These are phyloP conservation scores for Atopsyche davidsoni DNA, from an alignment of 1,140 invertebrate genomes.

Conservation along the genomic window DNA sequence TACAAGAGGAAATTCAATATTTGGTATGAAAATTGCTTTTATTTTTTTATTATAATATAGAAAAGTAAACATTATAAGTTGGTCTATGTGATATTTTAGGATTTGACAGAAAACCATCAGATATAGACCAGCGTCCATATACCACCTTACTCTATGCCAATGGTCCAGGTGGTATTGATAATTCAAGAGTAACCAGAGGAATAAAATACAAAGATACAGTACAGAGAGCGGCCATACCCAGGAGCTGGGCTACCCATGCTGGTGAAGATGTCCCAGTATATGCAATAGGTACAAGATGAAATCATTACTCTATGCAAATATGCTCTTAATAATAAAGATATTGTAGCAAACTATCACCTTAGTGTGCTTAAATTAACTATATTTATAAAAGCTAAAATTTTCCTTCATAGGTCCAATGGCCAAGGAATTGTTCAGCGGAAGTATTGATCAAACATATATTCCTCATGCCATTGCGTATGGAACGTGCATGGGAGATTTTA, in stretches of 20 bases:
- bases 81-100: slow-evolving; percentile 40
- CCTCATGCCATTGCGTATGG: slow-evolving; percentile 69
- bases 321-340: background rate
- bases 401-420: slow-evolving; percentile 42
- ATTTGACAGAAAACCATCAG: slow-evolving; percentile 59
- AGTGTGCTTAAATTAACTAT: too few relatives aligned
- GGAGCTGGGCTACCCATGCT: slow-evolving; percentile 75
- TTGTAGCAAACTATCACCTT: background rate
- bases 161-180: slow-evolving; percentile 50
- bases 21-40: slow-evolving; percentile 45
- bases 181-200: background rate
- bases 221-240: slow-evolving; percentile 56
- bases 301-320: slow-evolving; percentile 17
- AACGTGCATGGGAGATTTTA: slow-evolving; percentile 44
- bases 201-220: slow-evolving; percentile 38
- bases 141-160: slow-evolving; percentile 66
- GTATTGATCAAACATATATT: slow-evolving; percentile 69
- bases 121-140: slow-evolving; percentile 59
- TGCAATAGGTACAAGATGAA: slow-evolving; percentile 62
- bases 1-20: slow-evolving; percentile 58
- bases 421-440: slow-evolving; percentile 50
- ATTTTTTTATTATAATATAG: background rate
- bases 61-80: background rate
- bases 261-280: slow-evolving; percentile 86
- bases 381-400: too few relatives aligned